These are phyloP conservation scores for Protonemura montana DNA, from an alignment of 2,888 invertebrate species.

Conservation along the genomic window DNA sequence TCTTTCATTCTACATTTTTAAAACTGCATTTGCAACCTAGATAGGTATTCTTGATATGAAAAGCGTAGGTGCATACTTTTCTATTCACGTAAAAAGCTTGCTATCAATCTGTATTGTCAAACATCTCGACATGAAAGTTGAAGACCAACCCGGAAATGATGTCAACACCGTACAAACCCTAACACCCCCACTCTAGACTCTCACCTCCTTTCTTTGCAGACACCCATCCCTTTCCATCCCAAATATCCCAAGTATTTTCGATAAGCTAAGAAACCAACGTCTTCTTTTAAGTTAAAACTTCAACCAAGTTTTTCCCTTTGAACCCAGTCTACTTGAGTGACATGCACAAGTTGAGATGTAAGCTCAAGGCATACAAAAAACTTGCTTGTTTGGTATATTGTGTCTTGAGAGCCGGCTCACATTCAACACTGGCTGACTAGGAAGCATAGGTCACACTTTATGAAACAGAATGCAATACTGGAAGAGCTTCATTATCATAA, in stretches of 20 bases:
- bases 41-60: not conserved
- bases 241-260: slow-evolving; percentile 24
- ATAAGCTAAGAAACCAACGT: slow-evolving; percentile 31
- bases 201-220: not conserved
- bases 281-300: slow-evolving; percentile 36
- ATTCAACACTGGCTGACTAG: no score
- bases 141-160: slow-evolving; percentile 34
- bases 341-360: slow-evolving; percentile 1
- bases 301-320: slow-evolving; percentile 33
- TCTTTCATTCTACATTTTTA: not conserved
- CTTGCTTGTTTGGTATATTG: no score
- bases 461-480: no score
- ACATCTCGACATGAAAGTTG: slow-evolving; percentile 27
- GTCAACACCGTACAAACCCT: slow-evolving; percentile 2
- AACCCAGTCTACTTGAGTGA: slow-evolving; percentile 16
- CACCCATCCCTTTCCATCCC: not conserved
- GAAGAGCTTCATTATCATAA: no score
- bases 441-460: no score
- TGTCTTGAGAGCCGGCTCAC: no score
- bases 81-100: not conserved
- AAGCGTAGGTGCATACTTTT: not conserved
- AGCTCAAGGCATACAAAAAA: slow-evolving; percentile 16
- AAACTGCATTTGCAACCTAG: not conserved
- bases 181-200: not conserved
- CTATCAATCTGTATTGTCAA: slow-evolving; percentile 27